phyloP scores from a whole-genome alignment of 2,888 invertebrate genomes.

The Lasioglossum calceatum region DNA sequence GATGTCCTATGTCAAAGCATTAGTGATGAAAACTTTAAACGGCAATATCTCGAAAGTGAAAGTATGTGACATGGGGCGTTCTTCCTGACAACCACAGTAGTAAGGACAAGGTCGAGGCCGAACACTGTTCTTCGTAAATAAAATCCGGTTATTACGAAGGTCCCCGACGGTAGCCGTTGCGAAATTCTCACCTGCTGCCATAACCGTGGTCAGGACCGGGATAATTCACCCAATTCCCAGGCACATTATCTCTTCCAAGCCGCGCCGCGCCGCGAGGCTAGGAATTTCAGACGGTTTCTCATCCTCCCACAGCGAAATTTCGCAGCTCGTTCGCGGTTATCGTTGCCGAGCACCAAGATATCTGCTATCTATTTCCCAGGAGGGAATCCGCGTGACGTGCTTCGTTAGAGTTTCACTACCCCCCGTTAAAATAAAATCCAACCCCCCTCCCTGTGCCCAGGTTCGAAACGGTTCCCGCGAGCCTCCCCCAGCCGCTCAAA shows the following conservation, averaged over 20 bases:
- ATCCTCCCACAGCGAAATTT: slow-evolving; percentile 34
- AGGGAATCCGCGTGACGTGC: slow-evolving; percentile 24
- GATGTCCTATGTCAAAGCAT: no score
- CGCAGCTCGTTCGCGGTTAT: slow-evolving; percentile 51
- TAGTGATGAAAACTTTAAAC: no score
- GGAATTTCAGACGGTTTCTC: slow-evolving; percentile 1
- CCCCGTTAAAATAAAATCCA: slow-evolving; percentile 1
- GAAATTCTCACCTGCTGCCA: background rate
- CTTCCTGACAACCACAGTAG: no score
- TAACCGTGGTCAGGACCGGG: background rate
- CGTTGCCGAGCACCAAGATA: slow-evolving; percentile 21
- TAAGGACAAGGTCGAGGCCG: background rate
- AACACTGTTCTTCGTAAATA: background rate
- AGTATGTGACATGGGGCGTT: no score
- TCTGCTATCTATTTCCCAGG: slow-evolving; percentile 42
- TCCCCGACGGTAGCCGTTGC: background rate
- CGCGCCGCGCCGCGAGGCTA: background rate
- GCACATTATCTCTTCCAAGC: background rate
- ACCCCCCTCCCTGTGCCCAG: background rate
- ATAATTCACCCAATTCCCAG: slow-evolving; percentile 20
- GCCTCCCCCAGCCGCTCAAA: background rate
- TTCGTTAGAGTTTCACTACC: background rate
- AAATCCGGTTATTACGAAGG: background rate
- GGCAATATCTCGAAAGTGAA: no score
- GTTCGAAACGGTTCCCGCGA: background rate